Evolutionary conservation across 2,113 vertebrate species (phyloP), one percentile per base, ranked within the genome.

Genomic region (Hippotragus niger): DNA sequence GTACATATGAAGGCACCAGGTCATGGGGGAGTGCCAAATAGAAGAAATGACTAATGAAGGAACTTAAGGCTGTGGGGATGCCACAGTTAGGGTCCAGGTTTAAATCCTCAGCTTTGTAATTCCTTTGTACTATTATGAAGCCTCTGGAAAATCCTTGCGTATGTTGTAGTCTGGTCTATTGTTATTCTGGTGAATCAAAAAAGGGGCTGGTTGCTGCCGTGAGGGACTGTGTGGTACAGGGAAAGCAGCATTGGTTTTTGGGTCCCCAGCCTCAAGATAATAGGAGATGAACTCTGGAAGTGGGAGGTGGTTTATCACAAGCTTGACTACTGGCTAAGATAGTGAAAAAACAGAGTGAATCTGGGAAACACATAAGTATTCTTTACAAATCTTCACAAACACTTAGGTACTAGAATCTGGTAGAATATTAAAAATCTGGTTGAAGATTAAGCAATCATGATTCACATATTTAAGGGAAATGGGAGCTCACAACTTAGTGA

Each of bases 1-100:
- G 6, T 29, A 7, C 2, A 21, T 27, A n/a, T 5, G 1, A 9
- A 90, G 71, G 23, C 7, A 9, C 23, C 40, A 23, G 3, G 6
- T 43, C 4, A 8, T 23, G 29, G 14, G 43, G 11, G 27, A 60
- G 8, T 11, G 13, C 52, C 33, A 43, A 52, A 5, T 3, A 74
- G 33, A 88, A 47, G 40, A 33, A 84, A 80, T 60, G 25, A 3
- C 14, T 6, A 25, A 2, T 5, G 36, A 33, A 71, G 50, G 45
- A 7, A 12, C 25, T 52, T 62, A 53, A 80, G 33, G 2, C 19
- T 87, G 7, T 45, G 53, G 91, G 33, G 17, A 81, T 55, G 47
- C 4, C 29, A 47, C 25, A 45, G 14, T 25, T 45, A 9, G 31
- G 25, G 27, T 50, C 16, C 29, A 64, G 2, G 9, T 16, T 60